phyloP scores from a whole-genome alignment of 2,113 vertebrate species.

The Monopterus albus region DNA sequence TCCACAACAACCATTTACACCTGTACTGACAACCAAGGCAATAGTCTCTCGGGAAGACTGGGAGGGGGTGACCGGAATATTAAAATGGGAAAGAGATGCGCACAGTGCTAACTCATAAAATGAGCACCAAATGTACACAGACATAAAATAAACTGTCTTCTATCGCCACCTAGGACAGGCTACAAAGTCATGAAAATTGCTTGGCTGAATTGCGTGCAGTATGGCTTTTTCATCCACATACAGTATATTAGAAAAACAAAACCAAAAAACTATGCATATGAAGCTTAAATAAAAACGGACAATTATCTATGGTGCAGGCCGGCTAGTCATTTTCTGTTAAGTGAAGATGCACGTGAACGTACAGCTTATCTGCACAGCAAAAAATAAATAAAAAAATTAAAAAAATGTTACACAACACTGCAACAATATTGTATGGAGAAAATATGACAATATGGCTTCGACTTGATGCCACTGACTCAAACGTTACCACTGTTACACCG shows the following conservation, averaged over 20 bases:
- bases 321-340: too few relatives aligned
- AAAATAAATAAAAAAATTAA: neutral
- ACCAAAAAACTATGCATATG: too few relatives aligned
- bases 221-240: neutral
- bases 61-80: conserved; percentile 68
- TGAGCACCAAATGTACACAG: conserved; percentile 1
- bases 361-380: neutral
- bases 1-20: conserved; percentile 55
- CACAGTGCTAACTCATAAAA: too few relatives aligned
- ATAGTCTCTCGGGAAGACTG: conserved; percentile 56
- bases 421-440: too few relatives aligned
- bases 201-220: neutral
- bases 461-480: too few relatives aligned
- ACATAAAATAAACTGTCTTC: conserved; percentile 28
- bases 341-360: too few relatives aligned
- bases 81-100: conserved; percentile 50
- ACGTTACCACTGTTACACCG: too few relatives aligned
- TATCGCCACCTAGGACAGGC: conserved; percentile 47
- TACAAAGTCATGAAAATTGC: neutral
- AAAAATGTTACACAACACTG: too few relatives aligned
- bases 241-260: too few relatives aligned
- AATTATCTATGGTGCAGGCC: too few relatives aligned
- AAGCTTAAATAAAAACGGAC: too few relatives aligned
- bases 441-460: too few relatives aligned
- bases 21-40: conserved; percentile 46